Evolutionary conservation across 2,113 vertebrate genomes (phyloP).

Genomic region (Struthio camelus): DNA sequence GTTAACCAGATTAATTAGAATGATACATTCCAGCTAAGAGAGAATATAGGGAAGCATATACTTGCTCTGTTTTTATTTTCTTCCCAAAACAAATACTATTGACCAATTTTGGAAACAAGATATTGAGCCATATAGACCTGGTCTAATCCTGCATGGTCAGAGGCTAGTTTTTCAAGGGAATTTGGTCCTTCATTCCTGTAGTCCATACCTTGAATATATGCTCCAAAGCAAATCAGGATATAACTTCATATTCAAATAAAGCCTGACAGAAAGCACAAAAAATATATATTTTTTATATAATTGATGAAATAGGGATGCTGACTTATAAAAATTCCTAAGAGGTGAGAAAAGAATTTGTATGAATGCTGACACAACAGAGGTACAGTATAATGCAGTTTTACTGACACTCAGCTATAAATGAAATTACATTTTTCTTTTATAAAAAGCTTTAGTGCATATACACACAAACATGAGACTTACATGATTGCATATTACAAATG

Average conservation of each 20-base stretch:
- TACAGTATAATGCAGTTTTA: neutral
- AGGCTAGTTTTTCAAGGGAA: neutral
- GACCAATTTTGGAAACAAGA: neutral
- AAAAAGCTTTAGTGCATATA: neutral
- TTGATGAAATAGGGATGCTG: neutral
- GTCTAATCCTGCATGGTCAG: neutral
- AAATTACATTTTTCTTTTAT: neutral
- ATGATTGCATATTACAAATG: neutral
- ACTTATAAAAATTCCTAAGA: neutral
- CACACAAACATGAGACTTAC: neutral
- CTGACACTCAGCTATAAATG: neutral
- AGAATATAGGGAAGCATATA: neutral
- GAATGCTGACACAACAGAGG: neutral
- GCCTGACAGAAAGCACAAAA: neutral
- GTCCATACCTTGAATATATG: neutral
- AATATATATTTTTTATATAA: neutral
- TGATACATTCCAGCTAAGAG: neutral
- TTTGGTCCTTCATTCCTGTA: neutral
- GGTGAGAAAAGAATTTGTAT: neutral
- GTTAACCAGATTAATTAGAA: neutral
- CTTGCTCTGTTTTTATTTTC: neutral
- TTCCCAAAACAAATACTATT: neutral
- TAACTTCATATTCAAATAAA: neutral
- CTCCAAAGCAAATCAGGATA: neutral
- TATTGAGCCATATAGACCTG: neutral